A percentile compares a stretch with the other conserved stretches of the same genome.
Evolutionary conservation across 2,888 invertebrate genomes (phyloP).

Genomic region (Priocnemis perturbator): DNA sequence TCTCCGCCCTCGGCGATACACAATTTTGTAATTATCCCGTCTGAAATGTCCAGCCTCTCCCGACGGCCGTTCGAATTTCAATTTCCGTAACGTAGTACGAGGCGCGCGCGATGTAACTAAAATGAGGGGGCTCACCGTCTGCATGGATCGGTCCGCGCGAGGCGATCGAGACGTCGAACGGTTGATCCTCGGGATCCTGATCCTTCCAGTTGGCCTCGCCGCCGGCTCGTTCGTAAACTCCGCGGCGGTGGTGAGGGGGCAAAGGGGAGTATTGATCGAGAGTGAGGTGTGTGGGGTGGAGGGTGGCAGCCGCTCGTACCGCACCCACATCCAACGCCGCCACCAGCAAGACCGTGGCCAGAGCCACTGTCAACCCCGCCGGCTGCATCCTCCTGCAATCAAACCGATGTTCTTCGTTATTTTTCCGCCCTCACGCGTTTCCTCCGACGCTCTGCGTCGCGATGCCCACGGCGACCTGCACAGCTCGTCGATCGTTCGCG

Average conservation of each 20-base stretch:
- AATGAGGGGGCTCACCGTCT: slow-evolving; percentile 33
- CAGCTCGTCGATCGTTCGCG: too few relatives aligned
- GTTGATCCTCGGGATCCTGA: slow-evolving; percentile 45
- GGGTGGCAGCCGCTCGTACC: slow-evolving; percentile 61
- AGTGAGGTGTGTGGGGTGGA: slow-evolving; percentile 56
- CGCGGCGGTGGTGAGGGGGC: slow-evolving; percentile 54
- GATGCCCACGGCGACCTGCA: too few relatives aligned
- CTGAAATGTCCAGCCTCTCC: too few relatives aligned
- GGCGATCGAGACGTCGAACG: slow-evolving; percentile 40
- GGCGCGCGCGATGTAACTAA: too few relatives aligned
- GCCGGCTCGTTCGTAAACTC: slow-evolving; percentile 59
- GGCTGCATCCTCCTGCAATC: slow-evolving; percentile 68
- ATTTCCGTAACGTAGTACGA: too few relatives aligned
- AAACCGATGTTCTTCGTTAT: slow-evolving; percentile 57
- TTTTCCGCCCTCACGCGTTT: not conserved
- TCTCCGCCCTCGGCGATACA: too few relatives aligned
- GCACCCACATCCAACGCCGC: slow-evolving; percentile 53
- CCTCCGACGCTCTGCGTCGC: too few relatives aligned
- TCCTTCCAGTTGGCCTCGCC: slow-evolving; percentile 57
- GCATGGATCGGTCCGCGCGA: slow-evolving; percentile 33
- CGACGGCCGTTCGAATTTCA: too few relatives aligned
- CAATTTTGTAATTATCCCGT: too few relatives aligned
- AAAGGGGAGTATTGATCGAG: slow-evolving; percentile 72
- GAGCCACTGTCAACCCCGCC: slow-evolving; percentile 63
- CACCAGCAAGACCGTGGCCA: slow-evolving; percentile 66